Conservation (phyloP, 2,888 invertebrate genomes). For the Agrochola litura region DNA sequence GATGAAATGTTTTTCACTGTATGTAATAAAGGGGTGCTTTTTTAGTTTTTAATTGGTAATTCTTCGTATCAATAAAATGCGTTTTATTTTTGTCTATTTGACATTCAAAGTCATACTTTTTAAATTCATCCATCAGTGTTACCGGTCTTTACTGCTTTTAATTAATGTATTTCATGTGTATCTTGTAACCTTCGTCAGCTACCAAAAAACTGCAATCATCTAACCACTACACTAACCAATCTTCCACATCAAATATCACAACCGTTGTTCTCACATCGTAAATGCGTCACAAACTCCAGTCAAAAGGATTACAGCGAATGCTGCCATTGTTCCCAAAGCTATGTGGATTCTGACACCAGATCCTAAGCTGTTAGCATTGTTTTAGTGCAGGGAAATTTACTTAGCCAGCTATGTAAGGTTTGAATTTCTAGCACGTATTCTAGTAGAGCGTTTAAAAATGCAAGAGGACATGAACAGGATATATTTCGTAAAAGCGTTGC, state of each 20-base stretch:
- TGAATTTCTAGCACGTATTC: conserved; percentile 50
- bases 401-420: conserved; percentile 32
- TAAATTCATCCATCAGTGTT: not conserved
- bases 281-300: conserved; percentile 47
- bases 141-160: not conserved
- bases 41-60: not conserved
- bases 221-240: conserved; percentile 11
- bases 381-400: conserved; percentile 60
- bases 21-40: too few species aligned
- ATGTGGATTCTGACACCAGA: conserved; percentile 56
- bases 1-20: not conserved
- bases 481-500: conserved; percentile 33
- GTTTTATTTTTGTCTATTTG: not conserved
- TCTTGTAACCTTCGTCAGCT: not conserved
- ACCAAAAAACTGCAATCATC: not conserved
- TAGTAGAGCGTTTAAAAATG: conserved; percentile 46
- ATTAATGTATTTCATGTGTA: not conserved
- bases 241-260: conserved; percentile 34
- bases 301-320: conserved; percentile 63
- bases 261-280: conserved; percentile 48
- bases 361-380: conserved; percentile 63
- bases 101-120: not conserved
- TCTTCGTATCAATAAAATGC: not conserved
- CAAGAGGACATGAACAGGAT: conserved; percentile 30
- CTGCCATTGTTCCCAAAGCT: conserved; percentile 53